phyloP scores from a whole-genome alignment of 2,888 invertebrate species.

The Meliscaeva auricollis region DNA sequence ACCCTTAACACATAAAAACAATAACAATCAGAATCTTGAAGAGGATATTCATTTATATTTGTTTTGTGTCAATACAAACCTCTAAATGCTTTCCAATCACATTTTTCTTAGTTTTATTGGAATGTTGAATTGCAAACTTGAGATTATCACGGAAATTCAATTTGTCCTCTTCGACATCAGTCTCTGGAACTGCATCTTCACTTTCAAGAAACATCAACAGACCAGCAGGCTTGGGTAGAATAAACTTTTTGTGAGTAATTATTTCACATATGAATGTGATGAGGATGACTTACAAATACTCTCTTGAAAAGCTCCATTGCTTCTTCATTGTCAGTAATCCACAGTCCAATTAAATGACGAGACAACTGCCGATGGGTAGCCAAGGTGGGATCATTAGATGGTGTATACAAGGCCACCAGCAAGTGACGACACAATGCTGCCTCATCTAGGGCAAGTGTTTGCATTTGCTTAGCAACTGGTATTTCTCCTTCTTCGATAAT shows the following conservation, averaged over 20 bases:
- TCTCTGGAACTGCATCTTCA: conserved; percentile 88
- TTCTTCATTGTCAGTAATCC: conserved; percentile 97
- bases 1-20: conserved; percentile 78
- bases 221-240: conserved; percentile 91
- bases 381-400: conserved; percentile 91
- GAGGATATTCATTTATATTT: neutral
- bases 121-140: conserved; percentile 94
- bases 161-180: conserved; percentile 89
- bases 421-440: conserved; percentile 97
- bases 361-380: conserved; percentile 96
- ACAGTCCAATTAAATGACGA: conserved; percentile 96
- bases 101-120: conserved; percentile 88
- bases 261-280: neutral
- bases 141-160: conserved; percentile 96
- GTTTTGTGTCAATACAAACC: conserved; percentile 82
- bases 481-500: conserved; percentile 98
- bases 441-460: conserved; percentile 97
- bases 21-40: neutral
- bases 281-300: conserved; percentile 94
- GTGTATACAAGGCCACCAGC: conserved; percentile 94
- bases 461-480: conserved; percentile 97
- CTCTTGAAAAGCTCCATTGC: conserved; percentile 94
- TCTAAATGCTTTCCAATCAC: conserved; percentile 94
- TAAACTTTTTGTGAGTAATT: neutral
- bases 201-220: conserved; percentile 95